Evolutionary conservation across 2,113 vertebrate species (phyloP), one percentile per base, ranked within the genome.

Genomic region (Elephantulus edwardii): DNA sequence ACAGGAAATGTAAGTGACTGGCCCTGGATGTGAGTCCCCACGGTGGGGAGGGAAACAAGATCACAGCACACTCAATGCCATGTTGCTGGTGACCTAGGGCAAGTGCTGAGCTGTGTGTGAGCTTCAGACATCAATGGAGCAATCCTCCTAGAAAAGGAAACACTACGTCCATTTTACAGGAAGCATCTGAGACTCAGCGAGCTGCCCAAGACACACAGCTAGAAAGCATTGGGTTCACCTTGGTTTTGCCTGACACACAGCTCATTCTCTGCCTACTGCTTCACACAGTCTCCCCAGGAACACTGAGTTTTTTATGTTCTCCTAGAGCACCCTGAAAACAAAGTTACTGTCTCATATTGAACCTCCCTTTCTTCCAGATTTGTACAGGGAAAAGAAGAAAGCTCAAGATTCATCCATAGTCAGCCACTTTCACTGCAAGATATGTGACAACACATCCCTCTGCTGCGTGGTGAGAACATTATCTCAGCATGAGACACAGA

Each of bases 101-200:
- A 20, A 40, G 9, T 0, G 6, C 8, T 7, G 30, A 17, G n/a
- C 9, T 35, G 28, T 6, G 52, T 5, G 1, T 0, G 26, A 11
- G 17, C n/a, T 44, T 58, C 24, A 22, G 28, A 28, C 12, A 50
- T 72, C 6, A 1, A 35, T 82, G 64, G 4, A 82, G 4, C 10
- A 26, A 58, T 33, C 30, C 40, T 40, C 5, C 48, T 8, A 9
- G 20, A 76, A 28, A n/a, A 16, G 50, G 46, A 6, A 50, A 38
- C 62, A 33, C 42, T 38, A 9, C 2, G 20, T 26, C 28, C 33
- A 5, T 60, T 72, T 5, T 12, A 26, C 1, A 35, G 26, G n/a
- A 54, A 66, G 40, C 10, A 24, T 20, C 28, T 40, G 40, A 50
- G 24, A 20, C 44, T 71, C 72, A 46, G 54, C 26, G 40, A 60